These are phyloP conservation scores for Phylloscopus collybita DNA, from an alignment of 2,797 vertebrate species.

Conservation along the genomic window DNA sequence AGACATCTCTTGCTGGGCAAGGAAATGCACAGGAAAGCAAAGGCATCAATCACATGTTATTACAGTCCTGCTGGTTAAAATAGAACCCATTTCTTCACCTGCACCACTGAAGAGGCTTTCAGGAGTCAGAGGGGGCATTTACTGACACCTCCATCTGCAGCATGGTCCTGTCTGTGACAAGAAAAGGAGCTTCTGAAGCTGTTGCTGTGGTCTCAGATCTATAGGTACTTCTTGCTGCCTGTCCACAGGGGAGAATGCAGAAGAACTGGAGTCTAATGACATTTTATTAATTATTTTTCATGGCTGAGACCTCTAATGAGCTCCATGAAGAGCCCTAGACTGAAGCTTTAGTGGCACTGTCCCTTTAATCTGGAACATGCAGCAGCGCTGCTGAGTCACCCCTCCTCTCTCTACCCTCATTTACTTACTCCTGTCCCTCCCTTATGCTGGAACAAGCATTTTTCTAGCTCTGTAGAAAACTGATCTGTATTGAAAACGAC, in stretches of 20 bases:
- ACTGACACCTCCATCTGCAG: neutral
- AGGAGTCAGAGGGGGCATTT: neutral
- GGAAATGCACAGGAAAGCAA: neutral
- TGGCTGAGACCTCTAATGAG: neutral
- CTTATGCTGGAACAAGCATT: neutral
- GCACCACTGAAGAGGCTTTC: rapidly evolving
- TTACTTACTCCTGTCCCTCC: neutral
- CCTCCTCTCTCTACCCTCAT: neutral
- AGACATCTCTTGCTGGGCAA: neutral
- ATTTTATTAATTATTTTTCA: neutral
- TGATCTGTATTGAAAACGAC: neutral
- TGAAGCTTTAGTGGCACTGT: neutral
- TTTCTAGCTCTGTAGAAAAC: neutral
- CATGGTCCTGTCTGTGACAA: rapidly evolving
- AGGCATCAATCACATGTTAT: neutral
- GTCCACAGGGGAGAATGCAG: neutral
- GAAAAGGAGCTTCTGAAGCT: neutral
- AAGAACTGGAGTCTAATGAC: neutral
- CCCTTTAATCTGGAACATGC: neutral
- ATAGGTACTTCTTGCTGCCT: neutral
- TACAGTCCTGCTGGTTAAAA: neutral
- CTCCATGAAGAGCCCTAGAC: rapidly evolving
- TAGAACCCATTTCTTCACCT: neutral
- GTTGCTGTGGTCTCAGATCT: neutral
- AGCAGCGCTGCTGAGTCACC: neutral